Evolutionary conservation across 1,140 invertebrate genomes (phyloP), one percentile per base, ranked within the genome.

Genomic region (Teleopsis dalmanni): DNA sequence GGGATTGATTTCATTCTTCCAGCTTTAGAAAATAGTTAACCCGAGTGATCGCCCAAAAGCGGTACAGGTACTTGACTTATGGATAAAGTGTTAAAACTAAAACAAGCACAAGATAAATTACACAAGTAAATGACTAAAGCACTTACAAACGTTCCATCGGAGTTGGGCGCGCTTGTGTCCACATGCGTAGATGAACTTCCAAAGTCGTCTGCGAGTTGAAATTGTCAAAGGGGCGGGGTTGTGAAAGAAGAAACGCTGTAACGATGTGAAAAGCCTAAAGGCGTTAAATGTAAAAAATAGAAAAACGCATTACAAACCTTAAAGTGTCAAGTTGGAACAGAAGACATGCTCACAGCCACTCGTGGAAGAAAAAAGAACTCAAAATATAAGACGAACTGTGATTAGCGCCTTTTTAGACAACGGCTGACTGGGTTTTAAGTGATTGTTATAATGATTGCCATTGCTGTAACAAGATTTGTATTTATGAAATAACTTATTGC

Each of bases 61-160:
- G n/a, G n/a, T n/a, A n/a, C n/a, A n/a, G n/a, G n/a, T n/a, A n/a
- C n/a, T n/a, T n/a, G n/a, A n/a, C n/a, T n/a, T n/a, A n/a, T n/a
- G n/a, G n/a, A n/a, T n/a, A n/a, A n/a, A 45, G 49, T 51, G 49
- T 51, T 51, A 51, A 51, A 51, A 51, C 37, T 47, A 51, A 51
- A 51, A 51, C 33, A 51, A 51, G 49, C 49, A 25, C 40, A 51
- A 51, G 49, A 51, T 51, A 51, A 51, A 51, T 51, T 51, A 51
- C 49, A 51, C 49, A 51, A 51, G 43, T 51, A 51, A 51, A 51
- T 51, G 49, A 50, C 40, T 42, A 43, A 43, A 43, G 22, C 41
- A 43, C 41, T 43, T 43, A 29, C 31, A 27, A 25, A 19, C n/a
- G n/a, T n/a, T n/a, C n/a, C n/a, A n/a, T n/a, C n/a, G n/a, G n/a